Base-by-base conservation (phyloP, 2,113 vertebrate species). In the Tiliqua scincoides region DNA sequence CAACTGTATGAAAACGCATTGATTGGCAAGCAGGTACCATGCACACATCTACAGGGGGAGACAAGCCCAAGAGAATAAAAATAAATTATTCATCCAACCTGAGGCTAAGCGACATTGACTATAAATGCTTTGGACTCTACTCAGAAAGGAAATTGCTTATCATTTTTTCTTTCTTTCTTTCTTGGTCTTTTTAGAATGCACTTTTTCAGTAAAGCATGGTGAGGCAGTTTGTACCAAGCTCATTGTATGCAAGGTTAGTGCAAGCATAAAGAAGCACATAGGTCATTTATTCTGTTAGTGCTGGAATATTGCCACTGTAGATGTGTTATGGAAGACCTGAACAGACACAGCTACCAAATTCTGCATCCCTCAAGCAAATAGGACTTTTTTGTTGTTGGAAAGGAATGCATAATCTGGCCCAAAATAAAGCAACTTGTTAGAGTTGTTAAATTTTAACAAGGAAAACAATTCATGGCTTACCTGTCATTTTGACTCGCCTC, bases 1-100 rank as follows among this genome's bases (percentile, higher is more conserved):
- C 99, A 99, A 93, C 99, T 99, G 95, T 99, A 99, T 85, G 99
- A 99, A 96, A 99, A 99, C 0, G 98, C 98, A 94, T 99, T 99
- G 96, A 99, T 99, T 83, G 98, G 97, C 91, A 98, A 93, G 95
- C 99, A 99, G 88, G 97, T 97, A 83, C 99, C 99, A 23, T 98
- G 98, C 43, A 98, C 96, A 84, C 99, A 99, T 94, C 99, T 99
- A 91, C 65, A 89, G 91, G 85, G 82, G 73, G 86, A 92, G 86
- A 94, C 86, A 92, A 92, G 88, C 30, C 83, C 84, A 91, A 92
- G 77, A 95, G 93, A 86, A 87, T 83, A 92, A 87, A 82, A 87
- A 88, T 71, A 87, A 70, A 76, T 93, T 85, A 95, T 94, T 95
- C 85, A 94, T 93, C 91, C 91, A 91, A 91, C 88, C 89, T 92